Percentiles rank a stretch among this genome's conserved stretches.
Conservation (phyloP, 2,888 invertebrate species). For the Argyresthia albistria region DNA sequence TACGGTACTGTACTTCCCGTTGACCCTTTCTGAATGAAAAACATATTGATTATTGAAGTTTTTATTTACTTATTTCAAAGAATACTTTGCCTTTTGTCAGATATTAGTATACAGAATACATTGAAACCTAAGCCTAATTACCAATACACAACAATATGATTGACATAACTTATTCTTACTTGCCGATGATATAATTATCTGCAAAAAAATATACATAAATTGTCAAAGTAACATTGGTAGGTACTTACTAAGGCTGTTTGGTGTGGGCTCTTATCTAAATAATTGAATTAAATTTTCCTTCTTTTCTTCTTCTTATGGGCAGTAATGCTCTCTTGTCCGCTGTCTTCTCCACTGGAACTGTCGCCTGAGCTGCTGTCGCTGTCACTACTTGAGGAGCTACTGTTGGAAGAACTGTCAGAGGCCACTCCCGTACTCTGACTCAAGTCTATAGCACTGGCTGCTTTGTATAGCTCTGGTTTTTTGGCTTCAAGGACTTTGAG, state of each 20-base stretch:
- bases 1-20: no score
- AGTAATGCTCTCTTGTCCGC: constrained; percentile 91
- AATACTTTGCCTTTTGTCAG: no score
- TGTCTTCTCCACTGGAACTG: constrained; percentile 78
- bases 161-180: no score
- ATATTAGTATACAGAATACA: no score
- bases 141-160: no score
- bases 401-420: constrained; percentile 94
- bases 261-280: constrained; percentile 9
- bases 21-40: no score
- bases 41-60: no score
- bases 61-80: no score
- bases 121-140: no score
- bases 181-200: no score
- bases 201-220: no score
- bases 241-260: constrained; percentile 27
- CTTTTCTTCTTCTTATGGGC: constrained; percentile 87
- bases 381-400: constrained; percentile 83
- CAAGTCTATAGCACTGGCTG: constrained; percentile 89
- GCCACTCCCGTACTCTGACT: constrained; percentile 91
- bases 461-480: constrained; percentile 82
- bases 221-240: no score
- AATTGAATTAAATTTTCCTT: constrained; percentile 55
- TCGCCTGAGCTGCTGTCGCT: constrained; percentile 67
- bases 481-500: constrained; percentile 78